Base-by-base conservation (phyloP, 2,113 vertebrate species). In the Chaetops frenatus region DNA sequence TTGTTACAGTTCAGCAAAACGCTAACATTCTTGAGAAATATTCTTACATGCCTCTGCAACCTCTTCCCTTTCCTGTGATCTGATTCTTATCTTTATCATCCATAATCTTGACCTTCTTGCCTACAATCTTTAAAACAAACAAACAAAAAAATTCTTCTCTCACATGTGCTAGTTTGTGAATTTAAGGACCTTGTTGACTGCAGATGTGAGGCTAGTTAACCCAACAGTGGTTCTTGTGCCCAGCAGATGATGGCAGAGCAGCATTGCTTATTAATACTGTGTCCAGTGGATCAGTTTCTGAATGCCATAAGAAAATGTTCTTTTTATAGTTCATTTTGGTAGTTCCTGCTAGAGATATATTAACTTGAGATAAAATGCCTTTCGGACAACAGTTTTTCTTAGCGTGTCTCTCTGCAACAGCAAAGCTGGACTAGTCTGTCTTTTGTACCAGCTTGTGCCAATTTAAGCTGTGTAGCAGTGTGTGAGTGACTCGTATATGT, bases 401-500 rank as follows among this genome's bases (percentile, higher is more conserved):
- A 44, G 36, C 40, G 19, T 7, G 1, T 7, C 24, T 71, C 7
- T 71, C 22, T 31, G 8, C 40, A 23, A 10, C 31, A 48, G 48
- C 50, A 45, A 3, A 57, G 66, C 44, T 50, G 44, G 15, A 82
- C 28, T 47, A 42, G 12, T 21, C 25, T 56, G 17, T 56, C 29
- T 60, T 53, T 5, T 36, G 38, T 87, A 40, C 40, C 56, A 42
- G 11, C 53, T 57, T 23, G 22, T 56, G 35, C 42, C 67, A 51
- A 10, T 44, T 51, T 22, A 51, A 81, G 45, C 36, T 66, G 0
- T 11, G 42, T 45, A n/a, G 15, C 54, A 7, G 14, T 8, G 35
- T 71, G 50, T 50, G 44, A 61, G 23, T 58, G 57, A 9, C 24
- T 53, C 24, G 5, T 9, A 0, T 24, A 1, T 1, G 7, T 45